A percentile compares a stretch with the other conserved stretches of the same genome.
Conservation (phyloP, 2,888 invertebrate species). For the Epistrophella euchroma region DNA sequence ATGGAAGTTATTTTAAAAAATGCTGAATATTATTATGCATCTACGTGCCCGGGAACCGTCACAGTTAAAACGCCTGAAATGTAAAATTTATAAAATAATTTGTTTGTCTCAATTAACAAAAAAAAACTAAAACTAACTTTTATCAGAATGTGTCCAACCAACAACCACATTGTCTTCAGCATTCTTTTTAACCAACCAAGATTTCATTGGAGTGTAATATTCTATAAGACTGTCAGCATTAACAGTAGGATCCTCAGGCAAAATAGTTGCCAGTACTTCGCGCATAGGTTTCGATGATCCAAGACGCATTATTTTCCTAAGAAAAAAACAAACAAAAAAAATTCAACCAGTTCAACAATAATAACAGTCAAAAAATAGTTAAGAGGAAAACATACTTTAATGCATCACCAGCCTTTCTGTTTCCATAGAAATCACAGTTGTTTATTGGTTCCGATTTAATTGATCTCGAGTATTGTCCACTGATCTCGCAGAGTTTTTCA, state of each 20-base stretch:
- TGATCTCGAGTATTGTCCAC: conserved; percentile 86
- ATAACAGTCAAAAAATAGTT: background rate
- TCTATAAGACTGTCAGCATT: conserved; percentile 90
- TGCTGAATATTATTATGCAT: too few species aligned
- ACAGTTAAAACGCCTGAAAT: too few species aligned
- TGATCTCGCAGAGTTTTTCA: conserved; percentile 88
- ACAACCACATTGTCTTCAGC: background rate
- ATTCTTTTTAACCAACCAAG: conserved; percentile 33
- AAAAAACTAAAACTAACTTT: conserved; percentile 31
- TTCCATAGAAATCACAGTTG: conserved; percentile 93
- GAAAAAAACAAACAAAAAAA: background rate
- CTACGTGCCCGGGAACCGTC: too few species aligned
- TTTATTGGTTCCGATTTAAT: background rate
- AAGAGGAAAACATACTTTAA: conserved; percentile 84
- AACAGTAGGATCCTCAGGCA: conserved; percentile 89
- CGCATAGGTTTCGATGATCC: conserved; percentile 91
- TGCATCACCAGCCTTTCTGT: conserved; percentile 89
- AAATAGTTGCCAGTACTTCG: conserved; percentile 85
- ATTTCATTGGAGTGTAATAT: conserved; percentile 90
- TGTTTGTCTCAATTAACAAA: too few species aligned
- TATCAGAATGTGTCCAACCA: conserved; percentile 15
- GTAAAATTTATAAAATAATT: too few species aligned
- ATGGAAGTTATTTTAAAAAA: too few species aligned
- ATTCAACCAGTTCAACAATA: background rate
- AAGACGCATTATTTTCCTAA: conserved; percentile 47